Conservation (phyloP, 2,113 vertebrate species). For the Alethe castanea region DNA sequence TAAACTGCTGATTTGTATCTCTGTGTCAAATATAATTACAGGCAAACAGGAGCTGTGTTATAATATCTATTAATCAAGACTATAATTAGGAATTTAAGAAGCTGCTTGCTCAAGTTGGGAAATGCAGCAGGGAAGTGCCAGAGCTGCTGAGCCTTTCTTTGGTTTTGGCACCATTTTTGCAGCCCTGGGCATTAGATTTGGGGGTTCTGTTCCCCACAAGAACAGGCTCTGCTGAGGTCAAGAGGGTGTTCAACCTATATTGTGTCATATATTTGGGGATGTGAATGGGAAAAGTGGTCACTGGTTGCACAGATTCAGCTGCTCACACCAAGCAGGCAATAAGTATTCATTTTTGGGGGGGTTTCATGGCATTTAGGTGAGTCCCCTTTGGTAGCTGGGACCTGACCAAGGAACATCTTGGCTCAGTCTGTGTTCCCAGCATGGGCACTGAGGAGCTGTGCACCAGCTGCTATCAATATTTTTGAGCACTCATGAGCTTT, state of each 20-base stretch:
- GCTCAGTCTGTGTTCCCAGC: background rate
- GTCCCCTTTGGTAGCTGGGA: background rate
- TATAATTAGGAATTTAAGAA: constrained; percentile 49
- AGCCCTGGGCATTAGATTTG: background rate
- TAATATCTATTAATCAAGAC: constrained; percentile 61
- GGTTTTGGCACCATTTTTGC: fast-evolving
- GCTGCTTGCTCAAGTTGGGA: background rate
- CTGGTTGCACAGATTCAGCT: background rate
- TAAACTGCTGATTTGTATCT: constrained; percentile 64
- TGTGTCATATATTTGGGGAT: background rate
- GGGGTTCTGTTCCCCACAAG: fast-evolving
- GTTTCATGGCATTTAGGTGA: fast-evolving
- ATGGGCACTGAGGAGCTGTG: background rate
- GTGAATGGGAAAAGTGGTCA: background rate
- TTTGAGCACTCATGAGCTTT: background rate
- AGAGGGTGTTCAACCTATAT: background rate
- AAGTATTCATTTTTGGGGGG: background rate
- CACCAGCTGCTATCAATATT: background rate
- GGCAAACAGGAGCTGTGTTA: background rate
- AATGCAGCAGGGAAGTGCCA: background rate
- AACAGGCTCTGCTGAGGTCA: background rate
- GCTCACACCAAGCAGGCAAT: background rate
- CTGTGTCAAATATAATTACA: constrained; percentile 50
- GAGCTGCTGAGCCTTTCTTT: background rate
- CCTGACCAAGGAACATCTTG: fast-evolving